Evolutionary conservation across 2,113 vertebrate species (phyloP).

Genomic region (Benitochromis conjunctus): DNA sequence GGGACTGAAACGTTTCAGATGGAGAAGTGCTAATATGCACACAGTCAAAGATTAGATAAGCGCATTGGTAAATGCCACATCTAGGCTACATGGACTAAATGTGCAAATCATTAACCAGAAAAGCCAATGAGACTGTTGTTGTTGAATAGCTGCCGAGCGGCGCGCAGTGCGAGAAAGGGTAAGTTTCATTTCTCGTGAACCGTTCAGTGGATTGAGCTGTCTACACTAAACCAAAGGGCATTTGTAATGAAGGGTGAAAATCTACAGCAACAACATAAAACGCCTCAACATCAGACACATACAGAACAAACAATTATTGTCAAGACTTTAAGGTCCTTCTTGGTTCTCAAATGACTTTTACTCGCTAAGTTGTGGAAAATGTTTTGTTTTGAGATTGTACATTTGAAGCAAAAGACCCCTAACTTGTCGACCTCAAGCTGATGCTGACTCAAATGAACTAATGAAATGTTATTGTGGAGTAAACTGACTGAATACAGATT

Average conservation of each 20-base stretch:
- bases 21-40: not conserved
- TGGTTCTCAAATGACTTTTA: not conserved
- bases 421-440: not conserved
- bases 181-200: slow-evolving; percentile 1
- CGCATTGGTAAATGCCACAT: not conserved
- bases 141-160: accelerated
- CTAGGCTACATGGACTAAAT: not conserved
- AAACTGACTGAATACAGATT: not conserved
- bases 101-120: not conserved
- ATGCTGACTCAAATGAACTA: accelerated
- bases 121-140: not conserved
- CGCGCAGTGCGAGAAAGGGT: not conserved
- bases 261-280: not conserved
- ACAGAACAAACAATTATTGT: not conserved
- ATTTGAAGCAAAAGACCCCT: not conserved
- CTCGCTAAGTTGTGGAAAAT: not conserved
- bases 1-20: not conserved
- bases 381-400: too few species aligned
- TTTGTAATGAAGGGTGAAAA: not conserved
- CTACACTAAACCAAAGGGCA: not conserved
- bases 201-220: not conserved
- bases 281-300: not conserved
- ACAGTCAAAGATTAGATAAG: not conserved
- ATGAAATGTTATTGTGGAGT: not conserved
- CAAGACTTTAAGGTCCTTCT: not conserved